Evolutionary conservation across 2,888 invertebrate species (phyloP).

Genomic region (Choristoneura rosaceana): DNA sequence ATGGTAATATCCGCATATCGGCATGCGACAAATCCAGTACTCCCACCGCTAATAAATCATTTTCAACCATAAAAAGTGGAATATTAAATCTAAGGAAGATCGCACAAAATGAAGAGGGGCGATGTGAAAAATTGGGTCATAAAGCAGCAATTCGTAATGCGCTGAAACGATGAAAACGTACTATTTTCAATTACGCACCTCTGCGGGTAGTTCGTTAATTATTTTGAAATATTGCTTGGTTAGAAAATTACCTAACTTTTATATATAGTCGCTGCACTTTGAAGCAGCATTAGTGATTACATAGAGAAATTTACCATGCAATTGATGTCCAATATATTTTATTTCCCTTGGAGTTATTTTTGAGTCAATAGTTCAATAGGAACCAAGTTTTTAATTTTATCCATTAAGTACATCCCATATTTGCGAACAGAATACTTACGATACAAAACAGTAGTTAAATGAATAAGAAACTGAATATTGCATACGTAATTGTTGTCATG

Average conservation of each 20-base stretch:
- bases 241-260: constrained; percentile 29
- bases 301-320: too few species aligned
- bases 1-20: constrained; percentile 55
- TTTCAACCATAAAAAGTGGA: constrained; percentile 70
- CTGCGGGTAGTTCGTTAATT: constrained; percentile 28
- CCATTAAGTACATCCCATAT: too few species aligned
- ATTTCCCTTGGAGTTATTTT: too few species aligned
- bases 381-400: too few species aligned
- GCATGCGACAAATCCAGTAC: constrained; percentile 47
- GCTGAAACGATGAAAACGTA: constrained; percentile 66
- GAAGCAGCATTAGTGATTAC: too few species aligned
- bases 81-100: constrained; percentile 75
- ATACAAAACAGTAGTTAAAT: too few species aligned
- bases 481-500: too few species aligned
- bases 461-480: too few species aligned
- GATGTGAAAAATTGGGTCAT: constrained; percentile 76
- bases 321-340: too few species aligned
- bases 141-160: constrained; percentile 73
- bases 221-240: constrained; percentile 24
- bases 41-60: constrained; percentile 71
- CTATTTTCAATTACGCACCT: constrained; percentile 67
- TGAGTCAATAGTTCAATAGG: too few species aligned
- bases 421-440: too few species aligned
- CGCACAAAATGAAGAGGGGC: constrained; percentile 65
- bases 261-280: too few species aligned